Base-by-base conservation (phyloP, 2,113 vertebrate genomes). In the Protobothrops flavoviridis region DNA sequence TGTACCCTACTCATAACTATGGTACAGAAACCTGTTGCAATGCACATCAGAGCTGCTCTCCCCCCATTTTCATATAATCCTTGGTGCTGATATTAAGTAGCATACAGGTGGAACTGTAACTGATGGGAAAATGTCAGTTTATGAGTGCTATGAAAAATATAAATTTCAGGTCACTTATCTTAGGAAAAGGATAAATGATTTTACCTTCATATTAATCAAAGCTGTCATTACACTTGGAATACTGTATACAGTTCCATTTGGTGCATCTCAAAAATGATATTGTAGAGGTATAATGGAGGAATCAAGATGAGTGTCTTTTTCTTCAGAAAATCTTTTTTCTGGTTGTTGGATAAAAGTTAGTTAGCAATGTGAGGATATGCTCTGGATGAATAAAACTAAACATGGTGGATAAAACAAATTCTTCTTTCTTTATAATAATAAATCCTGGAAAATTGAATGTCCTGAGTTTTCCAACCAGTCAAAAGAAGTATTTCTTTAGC, bases 1-100 rank as follows among this genome's bases (percentile, higher is more conserved):
- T 95, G 93, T 93, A 90, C n/a, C 92, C 90, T 89, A 94, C 85
- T 74, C 26, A 96, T 94, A 74, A 33, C 2, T 33, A 74, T 20
- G 33, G 74, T 87, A 92, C 85, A 50, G 52, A 56, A 93, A 4
- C 64, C 4, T 20, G 85, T 56, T 53, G 3, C 12, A 13, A 45
- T 85, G 21, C n/a, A 85, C 29, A 53, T 17, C 45, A 50, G 48
- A 33, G 29, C 13, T 50, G 20, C 3, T n/a, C 17, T 56, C 29
- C 3, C 33, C 48, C 26, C 29, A 74, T 12, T 12, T 88, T 90
- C 45, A 52, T 17, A 69, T 48, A 69, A 64, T 48, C 57, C 43
- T 29, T 90, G 56, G n/a, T 43, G 17, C 33, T 81, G 74, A 81
- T 81, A 81, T 21, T 81, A 81, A 81, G 17, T 43, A 39, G 15